Percentiles rank a stretch among this genome's conserved stretches.
Evolutionary conservation across 92 coral and sea anemone genomes (phyloP).

Genomic region (Zoanthus gigantus): DNA sequence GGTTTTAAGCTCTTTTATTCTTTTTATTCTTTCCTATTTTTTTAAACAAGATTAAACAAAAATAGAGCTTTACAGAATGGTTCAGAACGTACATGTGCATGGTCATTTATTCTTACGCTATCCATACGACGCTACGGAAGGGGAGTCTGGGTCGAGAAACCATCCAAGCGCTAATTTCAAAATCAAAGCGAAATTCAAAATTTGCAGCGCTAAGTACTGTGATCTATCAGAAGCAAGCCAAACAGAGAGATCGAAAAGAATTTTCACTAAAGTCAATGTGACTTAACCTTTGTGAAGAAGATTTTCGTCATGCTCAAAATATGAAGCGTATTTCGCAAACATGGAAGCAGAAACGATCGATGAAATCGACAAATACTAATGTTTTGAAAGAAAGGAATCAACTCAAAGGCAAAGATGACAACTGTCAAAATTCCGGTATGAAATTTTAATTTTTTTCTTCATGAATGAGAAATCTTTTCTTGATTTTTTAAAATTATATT

Average conservation of each 20-base stretch:
- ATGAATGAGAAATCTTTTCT: neutral
- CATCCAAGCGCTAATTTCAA: neutral
- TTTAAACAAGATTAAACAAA: no score
- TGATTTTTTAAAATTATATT: neutral
- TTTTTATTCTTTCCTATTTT: no score
- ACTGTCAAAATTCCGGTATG: constrained; percentile 33
- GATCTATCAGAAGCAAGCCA: no score
- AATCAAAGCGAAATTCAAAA: neutral
- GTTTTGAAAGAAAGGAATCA: constrained; percentile 36
- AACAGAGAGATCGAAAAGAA: no score
- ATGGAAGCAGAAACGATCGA: constrained; percentile 43
- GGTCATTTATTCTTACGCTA: no score
- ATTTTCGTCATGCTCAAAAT: neutral
- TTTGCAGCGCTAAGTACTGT: neutral
- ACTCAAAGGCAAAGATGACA: neutral
- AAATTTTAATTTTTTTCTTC: neutral
- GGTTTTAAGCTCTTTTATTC: no score
- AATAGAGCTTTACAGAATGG: no score
- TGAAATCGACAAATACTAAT: constrained; percentile 22
- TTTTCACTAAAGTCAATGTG: no score
- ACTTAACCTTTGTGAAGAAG: neutral
- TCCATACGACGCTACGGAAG: neutral
- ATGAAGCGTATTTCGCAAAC: constrained; percentile 46
- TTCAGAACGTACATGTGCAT: no score
- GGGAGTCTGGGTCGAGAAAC: constrained; percentile 1